Percentiles rank a stretch among this genome's conserved stretches.
Conservation (phyloP, 2,797 vertebrate species). For the Poeciliopsis gracilis region DNA sequence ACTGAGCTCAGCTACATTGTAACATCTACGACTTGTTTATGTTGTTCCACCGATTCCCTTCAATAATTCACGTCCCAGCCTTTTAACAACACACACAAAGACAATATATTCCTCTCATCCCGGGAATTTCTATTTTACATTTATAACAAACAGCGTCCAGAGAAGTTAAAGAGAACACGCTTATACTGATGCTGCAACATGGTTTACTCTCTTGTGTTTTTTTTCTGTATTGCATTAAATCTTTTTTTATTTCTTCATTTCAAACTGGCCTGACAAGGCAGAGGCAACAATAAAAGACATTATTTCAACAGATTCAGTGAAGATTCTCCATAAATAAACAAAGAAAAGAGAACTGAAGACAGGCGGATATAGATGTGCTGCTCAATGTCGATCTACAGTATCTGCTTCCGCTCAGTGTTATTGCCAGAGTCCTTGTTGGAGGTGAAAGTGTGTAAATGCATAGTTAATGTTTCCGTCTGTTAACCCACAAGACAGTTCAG, state of each 20-base stretch:
- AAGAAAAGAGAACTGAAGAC: not conserved
- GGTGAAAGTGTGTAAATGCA: constrained; percentile 75
- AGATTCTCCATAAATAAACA: constrained; percentile 5
- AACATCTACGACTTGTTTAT: constrained; percentile 8
- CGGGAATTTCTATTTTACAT: constrained; percentile 33
- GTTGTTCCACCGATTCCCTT: constrained; percentile 9
- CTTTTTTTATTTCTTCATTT: constrained; percentile 34
- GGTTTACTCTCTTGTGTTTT: constrained; percentile 14
- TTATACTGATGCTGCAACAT: constrained; percentile 23
- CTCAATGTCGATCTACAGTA: constrained; percentile 12
- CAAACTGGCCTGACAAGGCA: constrained; percentile 23
- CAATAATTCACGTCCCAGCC: constrained; percentile 12
- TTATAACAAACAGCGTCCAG: constrained; percentile 31
- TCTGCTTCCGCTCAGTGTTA: constrained; percentile 66
- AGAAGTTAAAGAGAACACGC: constrained; percentile 37
- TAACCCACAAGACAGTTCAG: constrained; percentile 40
- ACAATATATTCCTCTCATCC: constrained; percentile 25
- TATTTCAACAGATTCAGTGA: constrained; percentile 7
- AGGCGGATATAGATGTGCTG: not conserved
- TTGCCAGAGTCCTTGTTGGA: constrained; percentile 76
- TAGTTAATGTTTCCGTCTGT: constrained; percentile 74
- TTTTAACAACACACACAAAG: constrained; percentile 18
- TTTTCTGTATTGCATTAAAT: constrained; percentile 69
- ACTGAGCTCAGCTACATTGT: constrained; percentile 32
- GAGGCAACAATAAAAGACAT: constrained; percentile 6